Conservation (phyloP, 1,140 invertebrate genomes). For the Drusus annulatus region DNA sequence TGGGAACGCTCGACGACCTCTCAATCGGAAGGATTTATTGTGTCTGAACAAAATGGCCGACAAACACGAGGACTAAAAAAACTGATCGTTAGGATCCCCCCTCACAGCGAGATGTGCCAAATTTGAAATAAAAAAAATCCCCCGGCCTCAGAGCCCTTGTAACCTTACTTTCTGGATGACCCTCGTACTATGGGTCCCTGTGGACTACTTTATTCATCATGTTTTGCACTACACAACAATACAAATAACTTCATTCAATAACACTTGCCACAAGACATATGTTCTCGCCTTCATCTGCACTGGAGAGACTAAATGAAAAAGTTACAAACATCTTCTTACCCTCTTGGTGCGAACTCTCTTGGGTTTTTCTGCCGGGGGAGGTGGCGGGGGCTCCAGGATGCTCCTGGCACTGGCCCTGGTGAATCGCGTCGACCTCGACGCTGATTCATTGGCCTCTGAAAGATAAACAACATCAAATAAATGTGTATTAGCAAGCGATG, state of each 20-base stretch:
- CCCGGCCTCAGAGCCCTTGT: too few relatives aligned
- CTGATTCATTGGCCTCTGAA: conserved; percentile 11
- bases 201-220: neutral
- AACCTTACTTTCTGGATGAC: too few relatives aligned
- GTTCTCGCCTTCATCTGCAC: neutral
- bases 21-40: too few relatives aligned
- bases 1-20: too few relatives aligned
- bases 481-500: neutral
- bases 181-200: neutral
- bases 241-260: neutral
- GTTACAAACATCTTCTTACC: neutral
- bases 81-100: too few relatives aligned
- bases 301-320: too few relatives aligned
- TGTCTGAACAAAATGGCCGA: too few relatives aligned
- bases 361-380: conserved; percentile 4
- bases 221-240: neutral
- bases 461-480: neutral
- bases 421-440: neutral
- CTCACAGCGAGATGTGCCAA: too few relatives aligned
- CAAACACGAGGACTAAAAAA: too few relatives aligned
- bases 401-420: neutral
- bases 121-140: too few relatives aligned
- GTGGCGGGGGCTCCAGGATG: neutral
- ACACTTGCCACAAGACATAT: neutral
- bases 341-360: conserved; percentile 22